Evolutionary conservation across 2,888 invertebrate species (phyloP), one percentile per base, ranked within the genome.

Genomic region (Timandra comae): DNA sequence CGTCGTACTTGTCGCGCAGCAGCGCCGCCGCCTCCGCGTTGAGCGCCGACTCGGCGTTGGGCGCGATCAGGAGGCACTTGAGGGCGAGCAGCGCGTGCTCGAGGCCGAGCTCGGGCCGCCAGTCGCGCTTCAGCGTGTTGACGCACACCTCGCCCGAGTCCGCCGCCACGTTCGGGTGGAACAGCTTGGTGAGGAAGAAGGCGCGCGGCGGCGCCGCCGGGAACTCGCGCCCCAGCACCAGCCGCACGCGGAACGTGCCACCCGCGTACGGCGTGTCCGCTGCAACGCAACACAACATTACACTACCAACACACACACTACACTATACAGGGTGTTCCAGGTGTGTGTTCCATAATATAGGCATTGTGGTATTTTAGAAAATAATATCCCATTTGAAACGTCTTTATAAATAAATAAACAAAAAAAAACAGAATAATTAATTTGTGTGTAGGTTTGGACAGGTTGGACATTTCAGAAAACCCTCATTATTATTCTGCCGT

Each of bases 11-110:
- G 82, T 97, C 97, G 56, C 96, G 87, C 49, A 98, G 87, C 72
- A 98, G 87, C 81, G 96, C 96, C 9, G 97, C 98, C 34, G 98
- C 98, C 81, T 98, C 98, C 71, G 97, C 98, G 77, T 98, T 98
- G 54, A 98, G 89, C 52, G 98, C 98, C 35, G 97, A 98, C 82
- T 98, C 98, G 3, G 97, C 92, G 89, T 98, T 98, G 67, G 98
- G 98, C 70, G 96, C 96, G 78, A 98, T 98, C 52, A 98, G 89
- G 70, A 98, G 90, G 88, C 98, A 98, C 87, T 95, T 59, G 49
- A 98, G 91, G 42, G 97, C 95, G 76, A 97, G 84, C 69, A 98
- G 88, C 80, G 97, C 94, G 81, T 98, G 97, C 88, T 93, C 95
- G 47, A 98, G 94, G 68, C 98, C 98, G 69, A 97, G 91, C 87